Base-by-base conservation (phyloP, 2,888 invertebrate species). In the Nemotelus pantherinus region DNA sequence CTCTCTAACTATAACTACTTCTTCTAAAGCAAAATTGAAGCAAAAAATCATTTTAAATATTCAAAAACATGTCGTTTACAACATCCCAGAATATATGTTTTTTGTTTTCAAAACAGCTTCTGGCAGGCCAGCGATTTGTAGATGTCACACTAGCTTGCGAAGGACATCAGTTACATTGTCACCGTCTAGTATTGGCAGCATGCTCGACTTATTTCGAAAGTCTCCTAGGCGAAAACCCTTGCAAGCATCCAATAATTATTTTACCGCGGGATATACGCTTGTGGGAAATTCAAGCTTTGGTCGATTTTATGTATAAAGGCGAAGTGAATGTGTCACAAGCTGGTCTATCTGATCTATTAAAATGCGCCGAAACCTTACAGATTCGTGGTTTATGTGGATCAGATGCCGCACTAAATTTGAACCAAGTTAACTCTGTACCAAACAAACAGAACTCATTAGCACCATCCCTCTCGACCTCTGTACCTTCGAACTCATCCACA, bases 241-340 rank as follows among this genome's bases (percentile, higher is more conserved):
- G 95, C 87, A 93, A 94, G 83, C 95, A 95, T 86, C 94, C 95
- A 9, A 94, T 95, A 50, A 91, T 87, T 39, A 92, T 95, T 78
- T 90, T 95, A 79, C 94, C 95, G 90, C 91, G 93, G 83, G 95
- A 95, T 83, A 93, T 95, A 89, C 92, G 91, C 84, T 92, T 94
- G 84, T 93, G 93, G 88, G 95, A 95, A 83, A 93, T 95, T 87
- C 94, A 95, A 83, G 94, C 94, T 0, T 87, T 95, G 64, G 94
- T 95, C 53, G 95, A 95, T 87, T 95, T 95, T 84, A 95, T 95
- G 95, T 95, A 95, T 86, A 94, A 94, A 84, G 95, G 95, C 0
- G 95, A 95, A 85, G 95, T 95, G 50, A 95, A 94, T 84, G 94
- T 95, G 0, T 93, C 94, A 2, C 95, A 95, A 83, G 94, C 95